Evolutionary conservation across 2,888 invertebrate genomes (phyloP).

Genomic region (Melikaiella ostensackeni): DNA sequence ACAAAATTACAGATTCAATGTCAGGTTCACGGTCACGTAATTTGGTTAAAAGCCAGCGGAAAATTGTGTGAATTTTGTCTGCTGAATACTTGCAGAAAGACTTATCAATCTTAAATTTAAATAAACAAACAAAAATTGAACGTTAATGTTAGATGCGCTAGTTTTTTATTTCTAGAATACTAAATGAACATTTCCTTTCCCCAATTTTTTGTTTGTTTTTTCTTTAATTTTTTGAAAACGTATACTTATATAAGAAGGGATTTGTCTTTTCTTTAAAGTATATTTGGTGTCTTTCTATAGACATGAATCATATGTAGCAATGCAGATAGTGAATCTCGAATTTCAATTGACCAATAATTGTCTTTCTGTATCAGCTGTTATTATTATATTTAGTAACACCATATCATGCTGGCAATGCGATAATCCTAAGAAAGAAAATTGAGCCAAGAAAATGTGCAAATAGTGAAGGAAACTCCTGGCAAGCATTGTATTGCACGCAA

Average conservation of each 20-base stretch:
- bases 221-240: too few species aligned
- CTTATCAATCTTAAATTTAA: neutral
- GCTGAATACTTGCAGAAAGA: neutral
- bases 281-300: neutral
- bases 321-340: neutral
- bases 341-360: neutral
- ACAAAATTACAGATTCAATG: slow-evolving; percentile 41
- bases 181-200: too few species aligned
- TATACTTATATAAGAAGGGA: too few species aligned
- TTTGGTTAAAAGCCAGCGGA: slow-evolving; percentile 47
- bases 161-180: too few species aligned
- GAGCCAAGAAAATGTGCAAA: slow-evolving; percentile 1
- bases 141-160: too few species aligned
- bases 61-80: slow-evolving; percentile 36
- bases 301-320: neutral
- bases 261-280: neutral
- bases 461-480: neutral
- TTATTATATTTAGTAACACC: neutral
- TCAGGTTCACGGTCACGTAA: slow-evolving; percentile 49
- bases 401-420: neutral
- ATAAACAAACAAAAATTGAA: too few species aligned
- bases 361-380: neutral
- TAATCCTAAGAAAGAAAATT: neutral
- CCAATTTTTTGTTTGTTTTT: too few species aligned
- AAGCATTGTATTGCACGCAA: neutral